Percentiles rank a stretch among this genome's conserved stretches.
phyloP scores from a whole-genome alignment of 2,113 vertebrate species.

The Trichechus manatus region DNA sequence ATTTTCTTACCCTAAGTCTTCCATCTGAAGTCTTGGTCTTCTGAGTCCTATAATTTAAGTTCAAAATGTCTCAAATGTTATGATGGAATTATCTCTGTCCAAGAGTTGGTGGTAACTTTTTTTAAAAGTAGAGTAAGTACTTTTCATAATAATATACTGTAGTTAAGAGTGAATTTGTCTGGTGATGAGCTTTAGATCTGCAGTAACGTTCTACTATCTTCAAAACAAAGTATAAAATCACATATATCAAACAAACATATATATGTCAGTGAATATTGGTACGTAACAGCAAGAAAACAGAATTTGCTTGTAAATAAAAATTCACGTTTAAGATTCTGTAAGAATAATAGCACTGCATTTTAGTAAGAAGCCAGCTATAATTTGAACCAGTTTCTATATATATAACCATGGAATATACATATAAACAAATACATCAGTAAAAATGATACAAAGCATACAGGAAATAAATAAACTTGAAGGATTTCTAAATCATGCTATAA shows the following conservation, averaged over 20 bases:
- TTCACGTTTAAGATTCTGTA: not conserved
- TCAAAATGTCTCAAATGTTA: not conserved
- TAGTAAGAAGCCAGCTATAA: not conserved
- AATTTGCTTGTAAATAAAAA: not conserved
- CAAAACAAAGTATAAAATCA: not conserved
- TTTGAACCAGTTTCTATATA: conserved; percentile 2
- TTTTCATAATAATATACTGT: not conserved
- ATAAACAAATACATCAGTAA: not conserved
- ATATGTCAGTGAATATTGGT: not conserved
- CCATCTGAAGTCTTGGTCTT: not conserved
- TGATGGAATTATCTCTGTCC: not conserved
- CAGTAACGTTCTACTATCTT: not conserved
- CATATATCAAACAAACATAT: not conserved
- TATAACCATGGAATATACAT: not conserved
- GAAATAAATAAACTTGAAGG: not conserved
- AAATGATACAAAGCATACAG: not conserved
- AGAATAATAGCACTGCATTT: not conserved
- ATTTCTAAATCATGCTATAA: conserved; percentile 14
- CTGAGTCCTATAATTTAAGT: not conserved
- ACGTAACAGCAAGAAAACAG: not conserved
- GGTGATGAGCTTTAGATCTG: not conserved
- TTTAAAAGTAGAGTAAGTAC: not conserved
- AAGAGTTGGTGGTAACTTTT: not conserved
- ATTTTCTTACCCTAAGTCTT: not conserved
- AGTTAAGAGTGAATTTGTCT: not conserved